phyloP scores from a whole-genome alignment of 2,113 vertebrate genomes.

The Maylandia zebra region DNA sequence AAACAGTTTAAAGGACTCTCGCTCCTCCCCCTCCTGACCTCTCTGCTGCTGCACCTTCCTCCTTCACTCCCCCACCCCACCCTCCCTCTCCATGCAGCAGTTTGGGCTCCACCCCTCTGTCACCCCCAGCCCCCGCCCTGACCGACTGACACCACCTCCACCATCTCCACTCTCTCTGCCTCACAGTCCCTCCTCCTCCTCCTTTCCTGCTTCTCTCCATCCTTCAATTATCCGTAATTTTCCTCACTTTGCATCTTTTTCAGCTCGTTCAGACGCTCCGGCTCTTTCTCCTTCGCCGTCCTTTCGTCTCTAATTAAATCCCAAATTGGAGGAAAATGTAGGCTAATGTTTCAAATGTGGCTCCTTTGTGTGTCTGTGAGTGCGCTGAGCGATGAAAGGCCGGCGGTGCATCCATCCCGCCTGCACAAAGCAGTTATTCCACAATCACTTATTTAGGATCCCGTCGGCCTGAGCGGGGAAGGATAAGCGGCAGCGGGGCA shows the following conservation, averaged over 20 bases:
- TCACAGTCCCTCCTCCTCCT: neutral
- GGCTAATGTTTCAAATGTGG: neutral
- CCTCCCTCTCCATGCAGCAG: neutral
- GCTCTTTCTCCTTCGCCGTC: neutral
- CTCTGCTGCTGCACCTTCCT: conserved; percentile 5
- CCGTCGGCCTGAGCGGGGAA: neutral
- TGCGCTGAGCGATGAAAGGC: neutral
- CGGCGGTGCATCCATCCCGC: conserved; percentile 4
- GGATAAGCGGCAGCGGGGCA: neutral
- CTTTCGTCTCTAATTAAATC: neutral
- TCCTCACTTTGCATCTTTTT: neutral
- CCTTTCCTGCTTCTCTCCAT: neutral
- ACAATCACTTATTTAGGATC: conserved; percentile 34
- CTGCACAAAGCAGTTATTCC: conserved; percentile 19
- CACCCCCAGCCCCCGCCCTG: neutral
- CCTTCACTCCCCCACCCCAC: neutral
- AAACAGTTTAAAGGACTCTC: neutral
- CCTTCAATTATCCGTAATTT: neutral
- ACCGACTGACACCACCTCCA: neutral
- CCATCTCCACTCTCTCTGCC: neutral
- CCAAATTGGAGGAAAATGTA: neutral
- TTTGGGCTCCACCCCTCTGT: conserved; percentile 21
- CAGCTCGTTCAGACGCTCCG: neutral
- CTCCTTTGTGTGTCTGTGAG: neutral
- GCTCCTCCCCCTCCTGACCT: conserved; percentile 18